Evolutionary conservation across 1,140 invertebrate genomes (phyloP), one percentile per base, ranked within the genome.

Genomic region (Pogonus chalceus): DNA sequence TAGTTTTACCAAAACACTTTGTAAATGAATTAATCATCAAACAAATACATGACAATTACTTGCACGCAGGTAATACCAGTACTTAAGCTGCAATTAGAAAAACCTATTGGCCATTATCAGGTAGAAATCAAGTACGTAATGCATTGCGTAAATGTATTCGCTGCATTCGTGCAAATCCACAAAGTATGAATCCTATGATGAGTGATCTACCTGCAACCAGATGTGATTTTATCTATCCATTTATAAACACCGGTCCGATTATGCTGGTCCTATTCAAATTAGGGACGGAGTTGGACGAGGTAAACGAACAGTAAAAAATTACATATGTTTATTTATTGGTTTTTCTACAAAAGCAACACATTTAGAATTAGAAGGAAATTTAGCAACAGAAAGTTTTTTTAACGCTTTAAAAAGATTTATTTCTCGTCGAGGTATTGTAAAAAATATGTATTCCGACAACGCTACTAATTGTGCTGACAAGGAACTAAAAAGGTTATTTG

Each of bases 191-290:
- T n/a, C n/a, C n/a, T n/a, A n/a, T n/a, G n/a, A n/a, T n/a, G n/a
- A n/a, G n/a, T n/a, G n/a, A n/a, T n/a, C n/a, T n/a, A n/a, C n/a
- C n/a, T n/a, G n/a, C n/a, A n/a, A n/a, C n/a, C n/a, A n/a, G n/a
- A n/a, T 20, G n/a, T n/a, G n/a, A n/a, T n/a, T 0, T 64, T 49
- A 0, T 55, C 58, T 2, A 31, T 58, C 0, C 53, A 60, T 4
- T 63, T 67, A 4, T 76, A 75, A 53, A 52, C 69, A 1, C 31
- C 64, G 60, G n/a, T 51, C 69, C 1, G 66, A 69, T 56, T 69
- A 58, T 55, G 58, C 62, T 23, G 67, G 65, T 21, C 66, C 68
- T 2, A 54, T 67, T 53, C 48, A 46, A 1, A 53, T 69, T 3
- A 62, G 62, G 56, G 49, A 56, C 23, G 54, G 46, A 14, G 52